Percentiles rank a stretch among this genome's conserved stretches.
These are phyloP conservation scores for Neodiprion lecontei DNA, from an alignment of 1,140 invertebrate genomes.

Conservation along the genomic window DNA sequence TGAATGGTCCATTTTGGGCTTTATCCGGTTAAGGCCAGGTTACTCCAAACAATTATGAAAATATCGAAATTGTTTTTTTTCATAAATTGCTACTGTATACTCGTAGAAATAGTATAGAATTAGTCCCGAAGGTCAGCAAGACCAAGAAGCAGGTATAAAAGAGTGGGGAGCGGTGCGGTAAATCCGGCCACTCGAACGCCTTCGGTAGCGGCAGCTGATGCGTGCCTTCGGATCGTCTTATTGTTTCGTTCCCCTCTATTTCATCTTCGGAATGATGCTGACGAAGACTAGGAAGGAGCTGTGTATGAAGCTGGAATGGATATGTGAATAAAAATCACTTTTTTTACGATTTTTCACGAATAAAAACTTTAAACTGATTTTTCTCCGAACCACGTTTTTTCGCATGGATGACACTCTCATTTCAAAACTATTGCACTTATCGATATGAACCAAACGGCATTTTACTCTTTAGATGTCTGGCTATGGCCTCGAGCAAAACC, in stretches of 20 bases:
- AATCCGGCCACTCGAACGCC: constrained; percentile 6
- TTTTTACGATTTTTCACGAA: constrained; percentile 18
- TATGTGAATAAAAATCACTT: constrained; percentile 18
- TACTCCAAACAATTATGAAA: constrained; percentile 13
- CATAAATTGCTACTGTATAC: constrained; percentile 25
- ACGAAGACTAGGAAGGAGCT: not conserved
- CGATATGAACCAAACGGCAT: constrained; percentile 22
- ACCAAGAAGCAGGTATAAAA: constrained; percentile 22
- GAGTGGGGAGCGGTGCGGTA: not conserved
- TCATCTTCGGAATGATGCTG: not conserved
- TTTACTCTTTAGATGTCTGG: constrained; percentile 23
- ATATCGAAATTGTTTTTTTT: constrained; percentile 19
- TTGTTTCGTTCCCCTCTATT: not conserved
- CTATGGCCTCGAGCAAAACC: constrained; percentile 12
- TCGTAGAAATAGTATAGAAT: constrained; percentile 24
- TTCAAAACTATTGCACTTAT: constrained; percentile 20
- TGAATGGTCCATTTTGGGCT: not conserved
- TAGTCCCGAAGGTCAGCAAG: constrained; percentile 21
- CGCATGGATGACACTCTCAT: constrained; percentile 16
- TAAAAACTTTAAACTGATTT: constrained; percentile 26
- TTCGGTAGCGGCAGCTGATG: constrained; percentile 3
- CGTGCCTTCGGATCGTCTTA: constrained; percentile 6
- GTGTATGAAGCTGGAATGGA: not conserved
- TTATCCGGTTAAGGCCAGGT: constrained; percentile 7
- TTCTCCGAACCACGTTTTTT: constrained; percentile 25